Conservation (phyloP, 2,888 invertebrate species). For the Lacanobia oleracea region DNA sequence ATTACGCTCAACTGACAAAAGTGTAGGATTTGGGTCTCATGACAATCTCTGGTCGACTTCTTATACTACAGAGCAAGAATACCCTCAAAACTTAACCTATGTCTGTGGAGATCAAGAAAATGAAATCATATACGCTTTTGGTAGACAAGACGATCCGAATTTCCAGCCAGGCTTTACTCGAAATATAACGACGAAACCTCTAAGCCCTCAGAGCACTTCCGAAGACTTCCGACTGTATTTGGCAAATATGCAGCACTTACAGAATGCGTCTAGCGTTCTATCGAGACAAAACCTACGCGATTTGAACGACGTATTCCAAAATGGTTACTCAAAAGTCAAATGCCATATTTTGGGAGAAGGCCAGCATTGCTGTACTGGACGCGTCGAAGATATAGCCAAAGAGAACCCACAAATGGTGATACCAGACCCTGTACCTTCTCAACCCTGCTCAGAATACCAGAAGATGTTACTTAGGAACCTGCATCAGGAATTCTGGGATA, state of each 20-base stretch:
- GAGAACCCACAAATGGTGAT: constrained; percentile 84
- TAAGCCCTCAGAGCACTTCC: constrained; percentile 92
- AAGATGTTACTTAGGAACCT: constrained; percentile 92
- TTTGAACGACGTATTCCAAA: constrained; percentile 90
- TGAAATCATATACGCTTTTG: constrained; percentile 88
- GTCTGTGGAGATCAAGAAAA: constrained; percentile 88
- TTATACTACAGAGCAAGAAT: constrained; percentile 81
- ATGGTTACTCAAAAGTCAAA: constrained; percentile 87
- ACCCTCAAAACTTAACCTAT: constrained; percentile 83
- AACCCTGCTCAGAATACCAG: constrained; percentile 91
- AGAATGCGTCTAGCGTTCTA: constrained; percentile 92
- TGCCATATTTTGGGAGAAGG: constrained; percentile 79
- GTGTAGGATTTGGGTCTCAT: constrained; percentile 85
- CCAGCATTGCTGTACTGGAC: constrained; percentile 80
- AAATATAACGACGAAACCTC: constrained; percentile 91
- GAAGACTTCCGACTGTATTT: constrained; percentile 93
- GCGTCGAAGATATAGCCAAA: constrained; percentile 76
- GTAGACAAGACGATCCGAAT: constrained; percentile 82
- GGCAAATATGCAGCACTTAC: constrained; percentile 93
- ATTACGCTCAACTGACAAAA: constrained; percentile 78
- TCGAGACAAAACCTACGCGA: constrained; percentile 91
- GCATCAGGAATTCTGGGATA: constrained; percentile 97
- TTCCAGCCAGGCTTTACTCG: constrained; percentile 84
- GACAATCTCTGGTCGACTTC: constrained; percentile 89
- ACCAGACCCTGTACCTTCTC: constrained; percentile 78